Evolutionary conservation across 2,888 invertebrate species (phyloP).

Genomic region (Hemithea aestivaria): DNA sequence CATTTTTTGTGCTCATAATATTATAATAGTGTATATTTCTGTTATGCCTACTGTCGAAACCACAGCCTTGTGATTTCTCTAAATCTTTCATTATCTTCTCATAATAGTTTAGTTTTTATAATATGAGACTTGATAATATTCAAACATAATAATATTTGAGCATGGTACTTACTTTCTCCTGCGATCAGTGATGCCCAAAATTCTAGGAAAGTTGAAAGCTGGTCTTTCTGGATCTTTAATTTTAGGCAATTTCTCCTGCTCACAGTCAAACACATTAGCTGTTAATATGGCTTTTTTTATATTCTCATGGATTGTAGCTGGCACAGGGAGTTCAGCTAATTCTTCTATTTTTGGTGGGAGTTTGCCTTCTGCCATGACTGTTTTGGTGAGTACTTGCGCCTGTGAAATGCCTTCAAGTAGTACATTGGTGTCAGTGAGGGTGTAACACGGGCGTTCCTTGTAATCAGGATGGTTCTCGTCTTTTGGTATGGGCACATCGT

Average conservation of each 20-base stretch:
- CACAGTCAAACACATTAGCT: conserved; percentile 86
- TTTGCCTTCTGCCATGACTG: conserved; percentile 80
- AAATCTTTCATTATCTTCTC: no score
- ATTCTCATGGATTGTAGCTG: conserved; percentile 74
- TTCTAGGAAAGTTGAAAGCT: conserved; percentile 84
- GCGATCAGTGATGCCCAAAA: conserved; percentile 85
- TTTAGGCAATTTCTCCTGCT: conserved; percentile 87
- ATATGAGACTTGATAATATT: no score
- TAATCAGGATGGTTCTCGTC: conserved; percentile 83
- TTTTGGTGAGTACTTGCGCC: conserved; percentile 90
- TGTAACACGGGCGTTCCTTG: conserved; percentile 80
- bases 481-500: conserved; percentile 53
- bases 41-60: no score
- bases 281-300: conserved; percentile 82
- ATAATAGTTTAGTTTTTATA: no score
- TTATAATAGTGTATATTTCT: no score
- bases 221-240: conserved; percentile 84
- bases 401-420: conserved; percentile 86
- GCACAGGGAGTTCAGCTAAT: conserved; percentile 67
- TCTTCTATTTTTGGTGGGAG: conserved; percentile 81
- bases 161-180: conserved; percentile 87
- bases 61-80: no score
- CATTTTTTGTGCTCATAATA: no score
- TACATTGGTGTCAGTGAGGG: conserved; percentile 80
- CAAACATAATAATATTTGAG: no score